These are phyloP conservation scores for Planococcus citri DNA, from an alignment of 1,140 invertebrate genomes.

Conservation along the genomic window DNA sequence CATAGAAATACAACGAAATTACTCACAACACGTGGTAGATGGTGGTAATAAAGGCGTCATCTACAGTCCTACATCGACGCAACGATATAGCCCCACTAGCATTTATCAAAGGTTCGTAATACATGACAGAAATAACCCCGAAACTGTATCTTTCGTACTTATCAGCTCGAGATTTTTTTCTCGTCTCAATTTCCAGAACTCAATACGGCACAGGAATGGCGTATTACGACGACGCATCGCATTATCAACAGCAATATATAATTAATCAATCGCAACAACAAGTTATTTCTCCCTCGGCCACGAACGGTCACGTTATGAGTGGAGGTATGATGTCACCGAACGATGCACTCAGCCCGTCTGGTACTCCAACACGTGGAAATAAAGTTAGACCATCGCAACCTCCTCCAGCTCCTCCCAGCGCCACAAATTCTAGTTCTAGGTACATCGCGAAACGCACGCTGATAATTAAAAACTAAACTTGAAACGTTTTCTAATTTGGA, in stretches of 20 bases:
- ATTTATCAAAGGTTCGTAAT: not conserved
- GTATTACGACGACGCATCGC: not conserved
- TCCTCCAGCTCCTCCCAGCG: conserved; percentile 68
- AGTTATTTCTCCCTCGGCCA: not conserved
- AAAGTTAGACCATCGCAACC: conserved; percentile 54
- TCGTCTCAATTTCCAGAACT: not conserved
- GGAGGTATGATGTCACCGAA: not conserved
- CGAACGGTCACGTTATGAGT: not conserved
- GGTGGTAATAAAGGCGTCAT: conserved; percentile 21
- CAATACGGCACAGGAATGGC: not conserved
- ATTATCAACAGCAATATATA: not conserved
- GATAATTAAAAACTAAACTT: not conserved
- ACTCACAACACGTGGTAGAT: conserved; percentile 36
- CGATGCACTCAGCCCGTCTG: conserved; percentile 27
- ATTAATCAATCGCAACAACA: not conserved
- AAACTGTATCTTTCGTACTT: too few species aligned
- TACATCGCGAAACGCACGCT: too few species aligned
- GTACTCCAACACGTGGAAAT: conserved; percentile 40
- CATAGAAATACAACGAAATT: conserved; percentile 56
- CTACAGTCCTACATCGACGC: conserved; percentile 13
- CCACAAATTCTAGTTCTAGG: conserved; percentile 42
- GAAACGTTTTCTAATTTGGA: not conserved
- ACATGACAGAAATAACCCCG: too few species aligned
- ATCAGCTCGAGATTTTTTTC: not conserved
- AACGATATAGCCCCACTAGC: not conserved